phyloP scores from a whole-genome alignment of 2,888 invertebrate species.

The Sphinx pinastri region DNA sequence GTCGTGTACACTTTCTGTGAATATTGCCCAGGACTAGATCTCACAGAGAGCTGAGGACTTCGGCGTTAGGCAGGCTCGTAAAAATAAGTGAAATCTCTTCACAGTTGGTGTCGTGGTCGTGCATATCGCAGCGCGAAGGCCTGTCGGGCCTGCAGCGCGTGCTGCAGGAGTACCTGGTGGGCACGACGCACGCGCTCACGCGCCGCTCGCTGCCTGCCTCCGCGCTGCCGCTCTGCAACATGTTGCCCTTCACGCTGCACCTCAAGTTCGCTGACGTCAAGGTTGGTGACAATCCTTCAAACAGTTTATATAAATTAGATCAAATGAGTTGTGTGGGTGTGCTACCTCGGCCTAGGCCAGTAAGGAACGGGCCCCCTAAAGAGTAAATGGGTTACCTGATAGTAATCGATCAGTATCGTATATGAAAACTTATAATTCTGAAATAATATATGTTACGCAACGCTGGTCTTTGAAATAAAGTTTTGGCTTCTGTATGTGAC shows the following conservation, averaged over 20 bases:
- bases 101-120: slow-evolving; percentile 84
- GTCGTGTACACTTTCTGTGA: too few species aligned
- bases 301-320: background rate
- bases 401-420: too few species aligned
- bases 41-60: background rate
- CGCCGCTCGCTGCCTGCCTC: slow-evolving; percentile 89
- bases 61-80: too few species aligned
- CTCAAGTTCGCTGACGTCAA: slow-evolving; percentile 85
- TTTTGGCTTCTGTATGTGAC: too few species aligned
- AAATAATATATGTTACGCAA: too few species aligned
- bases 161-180: slow-evolving; percentile 92
- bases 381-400: too few species aligned
- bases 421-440: too few species aligned
- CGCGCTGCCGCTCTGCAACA: slow-evolving; percentile 86
- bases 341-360: too few species aligned
- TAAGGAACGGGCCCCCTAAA: too few species aligned
- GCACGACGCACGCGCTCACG: slow-evolving; percentile 88
- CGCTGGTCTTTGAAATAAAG: too few species aligned
- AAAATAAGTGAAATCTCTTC: background rate
- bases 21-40: too few species aligned
- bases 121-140: slow-evolving; percentile 65
- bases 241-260: slow-evolving; percentile 89
- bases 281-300: slow-evolving; percentile 54
- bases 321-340: too few species aligned
- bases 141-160: slow-evolving; percentile 85